Conservation (phyloP, 2,888 invertebrate species). For the Plebejus melissa region DNA sequence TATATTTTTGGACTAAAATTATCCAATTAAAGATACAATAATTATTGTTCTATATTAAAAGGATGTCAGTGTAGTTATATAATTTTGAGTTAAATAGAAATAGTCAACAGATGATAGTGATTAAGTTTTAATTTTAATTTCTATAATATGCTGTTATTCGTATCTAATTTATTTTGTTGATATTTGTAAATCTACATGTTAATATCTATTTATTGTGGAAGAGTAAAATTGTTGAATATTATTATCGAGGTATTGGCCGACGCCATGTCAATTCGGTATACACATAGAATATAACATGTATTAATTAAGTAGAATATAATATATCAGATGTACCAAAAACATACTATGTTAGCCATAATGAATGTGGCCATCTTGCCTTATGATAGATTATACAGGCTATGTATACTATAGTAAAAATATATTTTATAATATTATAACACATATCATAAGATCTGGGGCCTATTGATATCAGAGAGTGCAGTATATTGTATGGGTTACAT, state of each 20-base stretch:
- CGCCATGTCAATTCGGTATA: slow-evolving; percentile 56
- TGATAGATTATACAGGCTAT: slow-evolving; percentile 43
- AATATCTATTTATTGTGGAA: slow-evolving; percentile 78
- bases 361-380: slow-evolving; percentile 75
- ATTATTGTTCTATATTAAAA: slow-evolving; percentile 26
- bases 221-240: slow-evolving; percentile 75
- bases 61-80: slow-evolving; percentile 67
- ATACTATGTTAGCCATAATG: slow-evolving; percentile 64
- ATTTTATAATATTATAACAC: slow-evolving; percentile 48
- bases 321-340: slow-evolving; percentile 59
- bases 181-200: slow-evolving; percentile 79
- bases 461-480: not conserved
- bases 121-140: slow-evolving; percentile 64
- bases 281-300: slow-evolving; percentile 66
- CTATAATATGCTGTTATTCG: slow-evolving; percentile 77
- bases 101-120: slow-evolving; percentile 57
- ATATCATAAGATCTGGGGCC: slow-evolving; percentile 52
- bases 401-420: slow-evolving; percentile 40
- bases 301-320: slow-evolving; percentile 56
- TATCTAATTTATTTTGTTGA: slow-evolving; percentile 77
- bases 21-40: not conserved
- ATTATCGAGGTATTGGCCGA: slow-evolving; percentile 59
- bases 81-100: slow-evolving; percentile 64
- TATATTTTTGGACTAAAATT: slow-evolving; percentile 18
- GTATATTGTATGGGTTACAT: not conserved